These are phyloP conservation scores for Anas flavirostris DNA, from an alignment of 2,797 vertebrate species.

Conservation along the genomic window DNA sequence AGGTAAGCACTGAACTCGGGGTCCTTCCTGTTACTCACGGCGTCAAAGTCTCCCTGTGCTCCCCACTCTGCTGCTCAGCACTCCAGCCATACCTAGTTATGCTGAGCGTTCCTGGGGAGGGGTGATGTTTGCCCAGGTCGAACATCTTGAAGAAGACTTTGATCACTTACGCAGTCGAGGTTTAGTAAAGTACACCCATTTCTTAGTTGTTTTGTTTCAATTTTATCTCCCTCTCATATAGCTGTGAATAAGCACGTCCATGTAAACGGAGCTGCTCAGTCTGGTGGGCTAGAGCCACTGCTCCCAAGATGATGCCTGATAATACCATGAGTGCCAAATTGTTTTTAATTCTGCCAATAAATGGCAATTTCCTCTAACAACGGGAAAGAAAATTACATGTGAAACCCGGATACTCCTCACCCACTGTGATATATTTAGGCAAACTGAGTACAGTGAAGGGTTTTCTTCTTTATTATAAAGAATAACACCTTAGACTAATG, in stretches of 20 bases:
- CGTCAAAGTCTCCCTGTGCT: not conserved
- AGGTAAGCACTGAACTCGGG: not conserved
- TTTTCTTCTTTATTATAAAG: not conserved
- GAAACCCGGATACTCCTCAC: not conserved
- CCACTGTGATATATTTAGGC: not conserved
- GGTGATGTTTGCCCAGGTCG: not conserved
- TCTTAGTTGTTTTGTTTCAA: not conserved
- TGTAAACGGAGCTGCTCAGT: not conserved
- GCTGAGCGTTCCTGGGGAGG: not conserved
- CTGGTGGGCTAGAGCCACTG: not conserved
- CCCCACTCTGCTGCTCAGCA: not conserved
- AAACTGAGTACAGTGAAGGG: not conserved
- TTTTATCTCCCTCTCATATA: not conserved
- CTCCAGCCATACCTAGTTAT: not conserved
- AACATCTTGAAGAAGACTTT: not conserved
- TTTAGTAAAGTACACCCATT: not conserved
- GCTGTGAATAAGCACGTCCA: too few species aligned
- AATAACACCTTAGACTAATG: not conserved
- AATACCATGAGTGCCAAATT: not conserved
- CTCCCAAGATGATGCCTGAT: not conserved
- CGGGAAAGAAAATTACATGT: not conserved
- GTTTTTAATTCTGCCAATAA: not conserved
- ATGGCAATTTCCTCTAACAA: constrained; percentile 1
- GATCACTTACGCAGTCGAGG: not conserved
- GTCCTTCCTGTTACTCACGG: not conserved